Evolutionary conservation across 2,888 invertebrate species (phyloP).

Genomic region (Sympetrum striolatum): DNA sequence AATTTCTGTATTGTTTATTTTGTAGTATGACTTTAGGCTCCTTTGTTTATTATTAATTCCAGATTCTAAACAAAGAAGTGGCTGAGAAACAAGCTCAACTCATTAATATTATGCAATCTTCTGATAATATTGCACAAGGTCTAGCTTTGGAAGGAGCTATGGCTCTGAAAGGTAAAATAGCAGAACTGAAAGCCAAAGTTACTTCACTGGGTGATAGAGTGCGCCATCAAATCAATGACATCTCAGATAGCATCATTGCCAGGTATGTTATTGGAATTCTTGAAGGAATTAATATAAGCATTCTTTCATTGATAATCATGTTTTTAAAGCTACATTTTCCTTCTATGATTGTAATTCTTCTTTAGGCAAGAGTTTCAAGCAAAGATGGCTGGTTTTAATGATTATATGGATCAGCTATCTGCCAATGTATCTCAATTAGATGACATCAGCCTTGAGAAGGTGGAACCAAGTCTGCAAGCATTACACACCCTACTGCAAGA

Average conservation of each 20-base stretch:
- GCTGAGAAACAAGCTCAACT: conserved; percentile 85
- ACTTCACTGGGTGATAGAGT: conserved; percentile 78
- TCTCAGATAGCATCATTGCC: conserved; percentile 81
- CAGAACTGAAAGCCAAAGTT: conserved; percentile 76
- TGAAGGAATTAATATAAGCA: not conserved
- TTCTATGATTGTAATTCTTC: conserved; percentile 5
- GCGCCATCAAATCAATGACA: conserved; percentile 76
- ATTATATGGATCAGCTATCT: conserved; percentile 79
- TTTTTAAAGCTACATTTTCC: not conserved
- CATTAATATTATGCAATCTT: conserved; percentile 78
- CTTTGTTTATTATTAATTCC: not conserved
- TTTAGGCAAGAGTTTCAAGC: conserved; percentile 80
- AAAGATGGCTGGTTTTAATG: conserved; percentile 77
- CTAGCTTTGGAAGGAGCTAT: conserved; percentile 80
- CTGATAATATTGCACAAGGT: conserved; percentile 79
- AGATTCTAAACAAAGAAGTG: conserved; percentile 74
- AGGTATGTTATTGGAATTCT: conserved; percentile 52
- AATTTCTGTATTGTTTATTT: not conserved
- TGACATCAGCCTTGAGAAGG: conserved; percentile 81
- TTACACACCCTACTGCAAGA: conserved; percentile 84
- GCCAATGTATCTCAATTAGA: conserved; percentile 78
- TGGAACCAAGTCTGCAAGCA: conserved; percentile 78
- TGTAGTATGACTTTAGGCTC: not conserved
- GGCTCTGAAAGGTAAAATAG: conserved; percentile 73
- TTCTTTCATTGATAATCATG: not conserved